Evolutionary conservation across 2,113 vertebrate species (phyloP).

Genomic region (Neopipo cinnamomea): DNA sequence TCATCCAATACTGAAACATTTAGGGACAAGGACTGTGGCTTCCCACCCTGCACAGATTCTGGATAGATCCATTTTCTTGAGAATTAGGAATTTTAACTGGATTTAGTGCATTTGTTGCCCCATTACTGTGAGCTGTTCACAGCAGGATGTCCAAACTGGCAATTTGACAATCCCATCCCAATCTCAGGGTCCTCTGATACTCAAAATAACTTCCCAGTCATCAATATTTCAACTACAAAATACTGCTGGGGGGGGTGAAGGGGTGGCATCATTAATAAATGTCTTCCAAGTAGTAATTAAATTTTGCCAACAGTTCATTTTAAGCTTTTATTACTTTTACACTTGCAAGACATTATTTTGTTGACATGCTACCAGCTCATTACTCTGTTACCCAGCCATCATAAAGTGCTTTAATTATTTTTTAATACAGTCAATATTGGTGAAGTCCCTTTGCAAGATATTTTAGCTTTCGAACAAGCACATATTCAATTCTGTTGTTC

Average conservation of each 20-base stretch:
- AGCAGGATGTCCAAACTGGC: neutral
- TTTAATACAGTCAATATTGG: neutral
- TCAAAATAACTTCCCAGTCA: neutral
- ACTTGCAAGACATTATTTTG: neutral
- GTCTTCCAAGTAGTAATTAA: neutral
- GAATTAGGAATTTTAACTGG: neutral
- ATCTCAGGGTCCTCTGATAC: neutral
- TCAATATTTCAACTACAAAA: neutral
- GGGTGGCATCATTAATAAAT: neutral
- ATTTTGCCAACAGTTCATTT: neutral
- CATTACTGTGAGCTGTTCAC: neutral
- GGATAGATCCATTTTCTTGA: neutral
- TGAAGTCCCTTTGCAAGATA: neutral
- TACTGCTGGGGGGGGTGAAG: neutral
- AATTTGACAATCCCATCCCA: neutral
- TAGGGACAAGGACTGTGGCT: fast-evolving
- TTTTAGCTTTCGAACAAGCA: neutral
- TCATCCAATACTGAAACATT: neutral
- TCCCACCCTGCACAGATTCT: neutral
- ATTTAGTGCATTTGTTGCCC: fast-evolving
- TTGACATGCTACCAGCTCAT: neutral
- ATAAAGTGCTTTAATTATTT: neutral
- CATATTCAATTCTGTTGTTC: neutral
- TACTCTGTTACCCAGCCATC: neutral
- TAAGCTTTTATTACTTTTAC: neutral